These are phyloP conservation scores for Steinernema feltiae DNA, from an alignment of 1,140 invertebrate species.

Conservation along the genomic window DNA sequence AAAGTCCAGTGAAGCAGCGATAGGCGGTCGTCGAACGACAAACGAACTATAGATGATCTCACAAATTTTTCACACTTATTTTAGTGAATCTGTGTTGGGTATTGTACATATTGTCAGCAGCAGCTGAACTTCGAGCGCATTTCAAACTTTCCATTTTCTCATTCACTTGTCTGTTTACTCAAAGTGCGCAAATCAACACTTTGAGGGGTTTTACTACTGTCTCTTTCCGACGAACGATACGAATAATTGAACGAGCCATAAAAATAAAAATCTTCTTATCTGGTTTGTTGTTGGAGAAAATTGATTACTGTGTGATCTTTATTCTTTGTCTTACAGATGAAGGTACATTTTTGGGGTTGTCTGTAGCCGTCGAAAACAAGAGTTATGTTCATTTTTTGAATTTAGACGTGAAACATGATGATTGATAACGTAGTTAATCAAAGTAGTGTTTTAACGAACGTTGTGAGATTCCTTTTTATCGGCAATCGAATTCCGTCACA, in stretches of 20 bases:
- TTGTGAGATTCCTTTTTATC: too few relatives aligned
- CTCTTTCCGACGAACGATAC: constrained; percentile 7
- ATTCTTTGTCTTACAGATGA: too few relatives aligned
- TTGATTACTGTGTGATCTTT: too few relatives aligned
- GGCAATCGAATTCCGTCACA: too few relatives aligned
- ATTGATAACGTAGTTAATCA: too few relatives aligned
- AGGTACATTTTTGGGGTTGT: too few relatives aligned
- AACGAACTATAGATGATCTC: background rate
- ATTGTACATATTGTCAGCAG: background rate
- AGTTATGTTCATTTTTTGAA: too few relatives aligned
- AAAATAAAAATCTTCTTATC: background rate
- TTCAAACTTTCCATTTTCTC: background rate
- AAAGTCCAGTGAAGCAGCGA: background rate
- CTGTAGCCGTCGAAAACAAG: too few relatives aligned
- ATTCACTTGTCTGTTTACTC: background rate
- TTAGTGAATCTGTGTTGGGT: background rate
- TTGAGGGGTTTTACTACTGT: background rate
- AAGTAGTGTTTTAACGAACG: too few relatives aligned
- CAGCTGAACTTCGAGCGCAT: background rate
- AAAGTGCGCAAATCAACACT: background rate
- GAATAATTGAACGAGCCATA: background rate
- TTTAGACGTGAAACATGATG: too few relatives aligned
- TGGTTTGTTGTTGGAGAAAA: too few relatives aligned
- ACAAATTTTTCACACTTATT: background rate
- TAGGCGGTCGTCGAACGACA: background rate